Evolutionary conservation across 1,140 invertebrate species (phyloP), one percentile per base, ranked within the genome.

Genomic region (Chironomus tepperi): DNA sequence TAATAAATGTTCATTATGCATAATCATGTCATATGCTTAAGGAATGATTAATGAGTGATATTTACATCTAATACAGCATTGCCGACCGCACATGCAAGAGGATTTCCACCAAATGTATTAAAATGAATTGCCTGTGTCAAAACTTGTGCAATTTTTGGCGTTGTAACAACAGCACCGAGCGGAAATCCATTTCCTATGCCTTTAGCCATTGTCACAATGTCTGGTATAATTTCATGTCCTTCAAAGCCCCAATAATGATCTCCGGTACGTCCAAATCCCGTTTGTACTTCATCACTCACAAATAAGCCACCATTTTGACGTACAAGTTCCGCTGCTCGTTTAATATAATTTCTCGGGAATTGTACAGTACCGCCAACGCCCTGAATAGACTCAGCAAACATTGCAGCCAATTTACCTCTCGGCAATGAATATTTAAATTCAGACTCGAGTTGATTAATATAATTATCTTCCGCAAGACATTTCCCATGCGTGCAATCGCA

Each of bases 51-150:
- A 12, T 67, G 18, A 57, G 1, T 47, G 3, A 7, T 75, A 57
- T 18, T 70, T 16, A 73, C 95, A 78, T 98, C 91, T 65, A 99
- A 83, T 64, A 98, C 96, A 15, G 95, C 88, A 65, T 91, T 88
- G 19, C 95, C 97, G 10, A 94, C 91, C 42, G 92, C 88, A 78
- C 89, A 94, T 5, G 94, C 92, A 76, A 99, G 77, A 0, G 97
- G 94, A 85, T 98, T 98, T 7, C 97, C 97, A 7, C 95, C 96
- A 82, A 92, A 99, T 0, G 97, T 99, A 81, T 99, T 99, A 80
- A 98, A 98, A 84, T 97, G 94, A 8, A 88, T 80, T 0, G 94
- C 94, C 77, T 88, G 84, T 0, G 86, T 86, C 77, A 98, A 85
- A 7, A 86, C 86, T 12, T 88, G 81, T 0, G 96, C 93, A 74